Base-by-base conservation (phyloP, 2,113 vertebrate species). In the Cyanistes caeruleus region DNA sequence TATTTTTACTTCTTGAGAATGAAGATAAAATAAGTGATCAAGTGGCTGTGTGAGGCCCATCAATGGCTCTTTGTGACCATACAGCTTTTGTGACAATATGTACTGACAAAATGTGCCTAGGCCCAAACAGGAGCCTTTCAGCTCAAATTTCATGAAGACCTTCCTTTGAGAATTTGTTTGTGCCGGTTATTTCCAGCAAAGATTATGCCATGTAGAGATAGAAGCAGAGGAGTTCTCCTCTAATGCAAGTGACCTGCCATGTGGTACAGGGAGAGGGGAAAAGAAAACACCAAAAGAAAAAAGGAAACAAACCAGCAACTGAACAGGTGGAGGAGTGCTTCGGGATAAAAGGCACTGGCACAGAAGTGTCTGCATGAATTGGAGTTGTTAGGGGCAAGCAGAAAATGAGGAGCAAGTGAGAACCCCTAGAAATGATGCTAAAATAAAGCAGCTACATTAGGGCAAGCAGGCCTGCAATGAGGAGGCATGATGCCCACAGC, bases 51-150 rank as follows among this genome's bases (percentile, higher is more conserved):
- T 33, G 16, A 68, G 10, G 16, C 68, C 84, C 23, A 30, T 76
- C 52, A 80, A 35, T 60, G n/a, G 21, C 44, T 90, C 60, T 95
- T 95, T 96, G 91, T 91, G 92, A 72, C 81, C 48, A 30, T 43
- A 60, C 13, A 84, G 43, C 72, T 91, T 95, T 93, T 94, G 87
- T 89, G 89, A 69, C 74, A 80, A 41, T 75, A 33, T 5, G 2
- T 41, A 73, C 63, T 10, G 27, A 43, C 39, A 70, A 72, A 70
- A 83, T 0, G 0, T 39, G 24, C 17, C 11, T 2, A 44, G 74
- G 19, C 65, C 39, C n/a, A 51, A 77, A 93, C 41, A 65, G 74
- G 14, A 62, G 37, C 27, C 51, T 80, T 94, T 93, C 88, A 70
- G 11, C 76, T 94, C 35, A 86, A 59, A 86, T 62, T 55, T 81